These are phyloP conservation scores for Kryptolebias marmoratus DNA, from an alignment of 2,113 vertebrate species.

Conservation along the genomic window DNA sequence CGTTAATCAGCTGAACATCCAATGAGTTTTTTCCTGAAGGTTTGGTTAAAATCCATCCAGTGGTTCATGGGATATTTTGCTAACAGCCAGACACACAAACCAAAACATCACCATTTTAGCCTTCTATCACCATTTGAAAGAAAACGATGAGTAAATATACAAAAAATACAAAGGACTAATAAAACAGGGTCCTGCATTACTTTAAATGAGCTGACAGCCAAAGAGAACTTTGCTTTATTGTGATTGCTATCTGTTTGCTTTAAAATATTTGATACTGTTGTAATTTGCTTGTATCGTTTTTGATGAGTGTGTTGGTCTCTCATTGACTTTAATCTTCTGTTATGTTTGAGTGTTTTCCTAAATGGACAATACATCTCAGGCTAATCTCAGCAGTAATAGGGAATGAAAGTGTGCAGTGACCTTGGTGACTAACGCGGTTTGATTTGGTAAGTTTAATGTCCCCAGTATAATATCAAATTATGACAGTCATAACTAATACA, in stretches of 20 bases:
- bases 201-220: too few species aligned
- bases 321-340: neutral
- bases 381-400: conserved; percentile 15
- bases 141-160: too few species aligned
- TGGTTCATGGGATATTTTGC: too few species aligned
- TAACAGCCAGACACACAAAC: too few species aligned
- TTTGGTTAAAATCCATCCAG: too few species aligned
- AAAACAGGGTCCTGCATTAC: too few species aligned
- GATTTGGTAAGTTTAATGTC: conserved; percentile 45
- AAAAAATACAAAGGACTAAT: too few species aligned
- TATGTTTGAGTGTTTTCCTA: neutral
- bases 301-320: neutral
- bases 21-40: too few species aligned
- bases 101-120: too few species aligned
- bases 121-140: too few species aligned
- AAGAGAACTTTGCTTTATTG: too few species aligned
- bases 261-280: neutral
- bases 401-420: conserved; percentile 42
- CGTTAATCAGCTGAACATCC: too few species aligned
- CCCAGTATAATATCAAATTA: conserved; percentile 46
- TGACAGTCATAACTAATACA: conserved; percentile 44
- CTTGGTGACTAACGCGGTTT: conserved; percentile 51
- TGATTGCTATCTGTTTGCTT: neutral
- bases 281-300: neutral
- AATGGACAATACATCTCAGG: conserved; percentile 1